phyloP scores from a whole-genome alignment of 2,797 vertebrate species.

The Pagetopsis macropterus region DNA sequence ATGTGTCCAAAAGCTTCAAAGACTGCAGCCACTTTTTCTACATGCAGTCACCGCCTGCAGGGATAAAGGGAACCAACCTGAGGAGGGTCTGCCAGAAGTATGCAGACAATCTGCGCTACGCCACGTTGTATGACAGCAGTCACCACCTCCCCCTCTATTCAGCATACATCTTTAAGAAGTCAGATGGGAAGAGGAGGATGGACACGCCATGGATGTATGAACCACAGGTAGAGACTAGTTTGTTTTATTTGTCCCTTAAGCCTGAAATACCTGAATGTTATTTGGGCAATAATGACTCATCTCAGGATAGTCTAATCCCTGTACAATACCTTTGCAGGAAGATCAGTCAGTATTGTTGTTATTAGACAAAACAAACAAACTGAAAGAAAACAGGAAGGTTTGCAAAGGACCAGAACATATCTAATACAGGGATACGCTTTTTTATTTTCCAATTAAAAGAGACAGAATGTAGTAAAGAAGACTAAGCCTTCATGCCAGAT shows the following conservation, averaged over 20 bases:
- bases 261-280: not conserved
- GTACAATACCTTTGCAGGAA: not conserved
- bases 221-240: conserved; percentile 73
- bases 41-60: conserved; percentile 71
- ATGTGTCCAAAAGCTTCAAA: conserved; percentile 73
- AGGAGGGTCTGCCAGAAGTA: conserved; percentile 79
- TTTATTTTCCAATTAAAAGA: not conserved
- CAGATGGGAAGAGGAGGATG: conserved; percentile 76
- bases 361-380: not conserved
- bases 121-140: conserved; percentile 76
- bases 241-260: not conserved
- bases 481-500: not conserved
- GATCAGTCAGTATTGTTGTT: not conserved
- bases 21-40: conserved; percentile 81
- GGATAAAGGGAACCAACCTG: conserved; percentile 56
- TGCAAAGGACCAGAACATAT: not conserved
- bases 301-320: too few relatives aligned
- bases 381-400: not conserved
- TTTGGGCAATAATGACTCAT: not conserved
- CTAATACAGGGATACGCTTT: not conserved
- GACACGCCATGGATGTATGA: conserved; percentile 85
- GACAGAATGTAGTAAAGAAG: not conserved
- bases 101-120: conserved; percentile 70
- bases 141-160: conserved; percentile 75
- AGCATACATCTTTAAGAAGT: conserved; percentile 81